Conservation (phyloP, 2,888 invertebrate species). For the Mycalesis mineus region DNA sequence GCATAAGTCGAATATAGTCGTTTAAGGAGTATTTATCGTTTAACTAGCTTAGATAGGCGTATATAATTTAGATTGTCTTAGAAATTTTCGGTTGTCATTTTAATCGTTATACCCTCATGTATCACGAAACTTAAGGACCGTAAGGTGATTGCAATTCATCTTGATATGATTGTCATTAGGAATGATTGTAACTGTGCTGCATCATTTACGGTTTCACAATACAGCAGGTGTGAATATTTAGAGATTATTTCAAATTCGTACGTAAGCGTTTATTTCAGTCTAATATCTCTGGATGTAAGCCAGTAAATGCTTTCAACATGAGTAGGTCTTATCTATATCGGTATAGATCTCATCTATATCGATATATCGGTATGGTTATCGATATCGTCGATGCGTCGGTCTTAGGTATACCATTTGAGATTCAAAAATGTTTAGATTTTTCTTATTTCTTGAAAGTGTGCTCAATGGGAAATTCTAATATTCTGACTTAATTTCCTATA, state of each 20-base stretch:
- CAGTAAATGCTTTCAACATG: background rate
- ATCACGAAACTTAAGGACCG: background rate
- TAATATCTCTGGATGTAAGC: background rate
- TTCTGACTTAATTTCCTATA: no score
- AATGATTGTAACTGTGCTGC: no score
- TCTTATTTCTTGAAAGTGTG: no score
- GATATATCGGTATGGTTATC: background rate
- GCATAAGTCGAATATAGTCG: slow-evolving; percentile 59
- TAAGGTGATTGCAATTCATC: no score
- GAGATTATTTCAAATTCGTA: background rate
- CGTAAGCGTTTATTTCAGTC: background rate
- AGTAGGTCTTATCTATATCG: no score
- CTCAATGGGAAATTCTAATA: no score
- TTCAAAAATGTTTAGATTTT: no score
- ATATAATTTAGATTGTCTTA: slow-evolving; percentile 56
- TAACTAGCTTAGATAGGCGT: slow-evolving; percentile 66
- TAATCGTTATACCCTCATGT: slow-evolving; percentile 38
- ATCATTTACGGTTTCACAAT: no score
- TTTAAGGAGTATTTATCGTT: slow-evolving; percentile 73
- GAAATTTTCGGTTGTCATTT: slow-evolving; percentile 53
- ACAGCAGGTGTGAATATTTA: slow-evolving; percentile 37
- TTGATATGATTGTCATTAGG: no score
- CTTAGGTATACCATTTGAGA: no score
- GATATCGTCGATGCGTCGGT: slow-evolving; percentile 3
- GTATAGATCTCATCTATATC: no score